These are phyloP conservation scores for Pterois miles DNA, from an alignment of 2,797 vertebrate genomes.

Conservation along the genomic window DNA sequence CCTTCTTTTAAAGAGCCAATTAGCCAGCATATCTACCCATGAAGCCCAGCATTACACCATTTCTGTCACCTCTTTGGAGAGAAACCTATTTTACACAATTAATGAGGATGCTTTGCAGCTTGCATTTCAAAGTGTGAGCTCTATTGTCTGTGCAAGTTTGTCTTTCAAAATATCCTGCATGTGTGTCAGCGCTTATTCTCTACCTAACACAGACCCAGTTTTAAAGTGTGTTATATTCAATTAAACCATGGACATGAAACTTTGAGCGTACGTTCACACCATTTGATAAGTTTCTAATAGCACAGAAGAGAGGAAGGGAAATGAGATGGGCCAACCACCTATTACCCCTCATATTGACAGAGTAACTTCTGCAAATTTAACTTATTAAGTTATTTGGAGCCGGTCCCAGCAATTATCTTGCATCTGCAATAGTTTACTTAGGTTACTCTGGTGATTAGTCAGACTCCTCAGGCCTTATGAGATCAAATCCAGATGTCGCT, in stretches of 20 bases:
- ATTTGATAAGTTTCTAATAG: constrained; percentile 8
- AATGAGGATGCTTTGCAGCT: constrained; percentile 76
- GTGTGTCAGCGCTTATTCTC: constrained; percentile 26
- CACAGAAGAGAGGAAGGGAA: constrained; percentile 4
- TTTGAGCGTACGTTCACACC: constrained; percentile 7
- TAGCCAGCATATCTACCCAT: constrained; percentile 80
- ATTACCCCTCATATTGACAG: constrained; percentile 38
- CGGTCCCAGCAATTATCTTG: constrained; percentile 70
- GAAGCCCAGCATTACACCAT: constrained; percentile 77
- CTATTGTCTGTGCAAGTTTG: constrained; percentile 48
- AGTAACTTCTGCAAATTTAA: constrained; percentile 51
- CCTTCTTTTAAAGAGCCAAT: constrained; percentile 86
- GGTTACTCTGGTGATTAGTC: constrained; percentile 79
- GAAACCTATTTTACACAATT: constrained; percentile 84
- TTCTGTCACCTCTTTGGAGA: constrained; percentile 78
- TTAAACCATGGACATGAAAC: constrained; percentile 21
- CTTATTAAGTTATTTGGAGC: constrained; percentile 75
- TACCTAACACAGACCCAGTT: constrained; percentile 21
- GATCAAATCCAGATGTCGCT: constrained; percentile 79
- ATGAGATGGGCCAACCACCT: constrained; percentile 16
- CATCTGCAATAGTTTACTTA: constrained; percentile 84
- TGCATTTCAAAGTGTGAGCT: constrained; percentile 60
- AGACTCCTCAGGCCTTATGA: constrained; percentile 68
- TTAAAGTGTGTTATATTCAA: constrained; percentile 48
- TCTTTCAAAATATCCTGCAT: constrained; percentile 39